Base-by-base conservation (phyloP, 92 coral and sea anemone genomes). In the Palythoa grandis region DNA sequence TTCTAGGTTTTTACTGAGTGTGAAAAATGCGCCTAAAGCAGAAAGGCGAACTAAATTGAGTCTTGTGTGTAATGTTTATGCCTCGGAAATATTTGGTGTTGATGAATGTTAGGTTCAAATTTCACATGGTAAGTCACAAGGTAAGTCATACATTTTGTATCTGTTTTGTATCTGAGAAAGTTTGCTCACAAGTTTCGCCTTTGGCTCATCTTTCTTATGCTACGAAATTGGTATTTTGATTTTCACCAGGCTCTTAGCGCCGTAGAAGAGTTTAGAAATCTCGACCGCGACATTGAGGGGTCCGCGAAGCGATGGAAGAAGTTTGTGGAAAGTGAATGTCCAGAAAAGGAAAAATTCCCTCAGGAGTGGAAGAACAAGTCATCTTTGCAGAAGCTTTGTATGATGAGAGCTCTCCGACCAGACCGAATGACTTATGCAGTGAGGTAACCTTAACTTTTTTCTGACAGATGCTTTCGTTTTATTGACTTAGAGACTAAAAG, bases 401-500 rank as follows among this genome's bases (percentile, higher is more conserved):
- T 97, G 98, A 97, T 97, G 99, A 86, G 99, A 63, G 99, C 99
- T 23, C 88, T 97, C 72, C 90, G 99, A 76, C 97, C 99, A 13
- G 99, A 97, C 95, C 92, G 99, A 83, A 97, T 97, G 99, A 97
- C 99, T 17, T 97, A 97, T 82, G 99, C 99, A 58, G 97, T 94
- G 80, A 92, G 99, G 99, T 97, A 60, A 73, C 77, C 38, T 17
- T 22, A 43, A 25, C 10, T 52, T 37, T 19, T 56, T 50, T 2
- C 23, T 10, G 71, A 74, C 47, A 29, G 17, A 52, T 61, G 35
- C 16, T 52, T 52, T 63, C 9, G 69, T n/a, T 63, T 61, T 61
- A 17, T 7, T 61, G 4, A 16, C 23, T 6, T 61, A 22, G 8
- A 16, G 68, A 61, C n/a, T 19, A 19, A 61, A 29, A 43, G 6